phyloP scores from a whole-genome alignment of 2,888 invertebrate species.

The Linnaemya tessellans region DNA sequence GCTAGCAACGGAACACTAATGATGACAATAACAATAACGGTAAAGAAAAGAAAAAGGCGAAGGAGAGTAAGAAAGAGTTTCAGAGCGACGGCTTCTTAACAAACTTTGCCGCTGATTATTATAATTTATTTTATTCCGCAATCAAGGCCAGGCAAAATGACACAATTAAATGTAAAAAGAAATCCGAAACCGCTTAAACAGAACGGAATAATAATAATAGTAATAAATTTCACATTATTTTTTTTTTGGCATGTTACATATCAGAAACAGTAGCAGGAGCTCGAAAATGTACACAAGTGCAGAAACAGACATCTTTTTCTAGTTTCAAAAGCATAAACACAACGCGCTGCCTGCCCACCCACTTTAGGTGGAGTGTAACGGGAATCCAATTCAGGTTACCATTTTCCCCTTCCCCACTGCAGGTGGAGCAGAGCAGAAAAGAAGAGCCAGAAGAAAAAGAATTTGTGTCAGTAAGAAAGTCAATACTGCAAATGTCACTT shows the following conservation, averaged over 20 bases:
- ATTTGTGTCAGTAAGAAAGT: conserved; percentile 38
- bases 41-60: not conserved
- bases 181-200: not conserved
- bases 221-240: not conserved
- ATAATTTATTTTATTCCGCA: conserved; percentile 27
- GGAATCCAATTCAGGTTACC: conserved; percentile 45
- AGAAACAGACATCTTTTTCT: not conserved
- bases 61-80: conserved; percentile 58
- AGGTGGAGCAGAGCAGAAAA: not conserved
- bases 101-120: conserved; percentile 26
- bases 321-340: not conserved
- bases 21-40: not conserved
- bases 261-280: not conserved
- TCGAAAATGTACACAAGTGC: not conserved
- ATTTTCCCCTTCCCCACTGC: not conserved
- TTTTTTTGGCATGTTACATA: not conserved
- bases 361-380: conserved; percentile 2
- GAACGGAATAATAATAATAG: not conserved
- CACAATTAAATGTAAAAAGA: not conserved
- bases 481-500: conserved; percentile 69
- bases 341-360: not conserved
- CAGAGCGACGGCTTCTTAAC: conserved; percentile 12
- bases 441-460: not conserved
- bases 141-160: conserved; percentile 22
- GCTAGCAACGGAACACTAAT: not conserved